phyloP scores from a whole-genome alignment of 2,113 vertebrate species.

The Paramormyrops kingsleyae region DNA sequence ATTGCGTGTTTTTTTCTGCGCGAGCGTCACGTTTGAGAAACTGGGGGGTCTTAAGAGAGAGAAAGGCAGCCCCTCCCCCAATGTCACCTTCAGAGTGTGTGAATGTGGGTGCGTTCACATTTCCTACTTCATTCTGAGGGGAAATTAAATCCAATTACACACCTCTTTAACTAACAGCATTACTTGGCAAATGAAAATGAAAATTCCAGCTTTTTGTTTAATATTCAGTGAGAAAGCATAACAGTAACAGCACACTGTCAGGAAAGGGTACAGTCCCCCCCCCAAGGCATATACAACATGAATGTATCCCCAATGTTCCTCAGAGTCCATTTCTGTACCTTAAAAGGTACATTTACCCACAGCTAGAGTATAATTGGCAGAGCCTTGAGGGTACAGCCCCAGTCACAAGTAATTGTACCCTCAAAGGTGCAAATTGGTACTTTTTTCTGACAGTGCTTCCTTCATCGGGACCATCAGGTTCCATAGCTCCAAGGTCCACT shows the following conservation, averaged over 20 bases:
- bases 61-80: neutral
- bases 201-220: constrained; percentile 55
- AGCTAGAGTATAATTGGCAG: neutral
- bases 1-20: neutral
- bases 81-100: neutral
- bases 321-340: neutral
- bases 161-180: constrained; percentile 47
- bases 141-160: constrained; percentile 53
- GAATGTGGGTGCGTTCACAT: neutral
- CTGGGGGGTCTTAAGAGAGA: neutral
- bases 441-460: neutral
- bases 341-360: neutral
- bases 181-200: constrained; percentile 61
- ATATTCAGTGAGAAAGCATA: constrained; percentile 63
- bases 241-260: constrained; percentile 27
- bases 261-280: neutral
- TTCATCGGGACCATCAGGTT: constrained; percentile 34
- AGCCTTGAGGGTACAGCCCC: neutral
- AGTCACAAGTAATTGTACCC: neutral
- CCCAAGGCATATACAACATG: neutral
- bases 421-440: neutral
- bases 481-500: constrained; percentile 26
- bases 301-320: neutral
- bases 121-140: neutral
- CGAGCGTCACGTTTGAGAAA: neutral